phyloP scores from a whole-genome alignment of 2,113 vertebrate species.

The Lasiurus cinereus region DNA sequence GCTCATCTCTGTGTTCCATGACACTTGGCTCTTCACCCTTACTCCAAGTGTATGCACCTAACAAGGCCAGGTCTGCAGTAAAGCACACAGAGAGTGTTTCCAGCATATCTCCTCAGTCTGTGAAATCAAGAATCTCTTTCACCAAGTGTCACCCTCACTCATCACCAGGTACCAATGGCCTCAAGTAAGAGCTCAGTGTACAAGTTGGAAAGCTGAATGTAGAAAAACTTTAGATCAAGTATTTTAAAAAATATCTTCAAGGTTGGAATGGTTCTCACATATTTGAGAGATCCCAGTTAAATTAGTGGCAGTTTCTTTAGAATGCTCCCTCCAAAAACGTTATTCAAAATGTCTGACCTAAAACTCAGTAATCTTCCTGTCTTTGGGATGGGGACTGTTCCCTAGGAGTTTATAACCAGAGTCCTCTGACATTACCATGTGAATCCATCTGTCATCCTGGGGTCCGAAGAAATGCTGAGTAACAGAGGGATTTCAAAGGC shows the following conservation, averaged over 20 bases:
- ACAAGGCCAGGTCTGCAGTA: not conserved
- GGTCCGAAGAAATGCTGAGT: not conserved
- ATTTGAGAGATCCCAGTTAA: not conserved
- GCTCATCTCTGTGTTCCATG: not conserved
- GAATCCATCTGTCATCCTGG: not conserved
- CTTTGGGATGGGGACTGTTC: not conserved
- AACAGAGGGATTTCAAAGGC: not conserved
- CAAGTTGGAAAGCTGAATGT: not conserved
- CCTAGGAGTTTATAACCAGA: not conserved
- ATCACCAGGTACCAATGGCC: not conserved
- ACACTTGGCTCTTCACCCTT: not conserved
- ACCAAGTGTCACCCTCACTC: not conserved
- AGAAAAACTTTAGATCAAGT: not conserved
- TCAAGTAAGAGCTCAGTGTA: not conserved
- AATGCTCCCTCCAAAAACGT: not conserved
- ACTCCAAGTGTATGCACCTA: not conserved
- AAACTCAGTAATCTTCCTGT: not conserved
- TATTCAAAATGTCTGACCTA: not conserved
- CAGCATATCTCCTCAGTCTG: not conserved
- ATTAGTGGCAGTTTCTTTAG: not conserved
- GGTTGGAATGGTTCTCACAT: not conserved
- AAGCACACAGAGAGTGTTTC: not conserved
- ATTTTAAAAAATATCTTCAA: conserved; percentile 27
- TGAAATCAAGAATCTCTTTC: not conserved
- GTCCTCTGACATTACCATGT: not conserved